Conservation (phyloP, 2,888 invertebrate species). For the Muscina levida region DNA sequence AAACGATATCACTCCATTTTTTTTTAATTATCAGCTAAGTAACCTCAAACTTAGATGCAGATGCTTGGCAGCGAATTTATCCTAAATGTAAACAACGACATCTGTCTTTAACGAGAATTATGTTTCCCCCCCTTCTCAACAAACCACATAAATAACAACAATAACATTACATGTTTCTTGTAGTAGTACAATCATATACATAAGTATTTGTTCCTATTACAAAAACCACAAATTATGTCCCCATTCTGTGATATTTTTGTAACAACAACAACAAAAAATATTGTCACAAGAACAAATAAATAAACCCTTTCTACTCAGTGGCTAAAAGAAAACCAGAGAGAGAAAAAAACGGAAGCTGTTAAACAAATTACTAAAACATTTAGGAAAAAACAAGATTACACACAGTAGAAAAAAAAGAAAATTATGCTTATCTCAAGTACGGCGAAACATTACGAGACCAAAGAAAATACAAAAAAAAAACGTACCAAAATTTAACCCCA, state of each 20-base stretch:
- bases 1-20: too few species aligned
- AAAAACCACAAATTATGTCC: constrained; percentile 17
- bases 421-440: constrained; percentile 61
- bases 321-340: constrained; percentile 14
- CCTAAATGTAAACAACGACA: background rate
- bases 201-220: constrained; percentile 7
- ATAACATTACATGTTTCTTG: background rate
- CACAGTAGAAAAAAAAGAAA: constrained; percentile 41
- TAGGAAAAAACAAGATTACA: constrained; percentile 52
- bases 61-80: too few species aligned
- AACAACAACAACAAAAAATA: constrained; percentile 11
- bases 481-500: constrained; percentile 38
- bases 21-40: constrained; percentile 16
- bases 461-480: constrained; percentile 35
- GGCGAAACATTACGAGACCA: constrained; percentile 19
- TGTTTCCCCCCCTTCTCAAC: background rate
- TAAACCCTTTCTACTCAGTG: constrained; percentile 26
- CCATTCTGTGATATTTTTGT: constrained; percentile 4
- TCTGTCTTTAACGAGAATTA: background rate
- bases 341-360: constrained; percentile 69
- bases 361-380: constrained; percentile 68
- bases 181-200: background rate
- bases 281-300: constrained; percentile 25
- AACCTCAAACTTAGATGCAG: too few species aligned
- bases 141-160: constrained; percentile 36